phyloP scores from a whole-genome alignment of 2,797 vertebrate species.

The Molossus molossus region DNA sequence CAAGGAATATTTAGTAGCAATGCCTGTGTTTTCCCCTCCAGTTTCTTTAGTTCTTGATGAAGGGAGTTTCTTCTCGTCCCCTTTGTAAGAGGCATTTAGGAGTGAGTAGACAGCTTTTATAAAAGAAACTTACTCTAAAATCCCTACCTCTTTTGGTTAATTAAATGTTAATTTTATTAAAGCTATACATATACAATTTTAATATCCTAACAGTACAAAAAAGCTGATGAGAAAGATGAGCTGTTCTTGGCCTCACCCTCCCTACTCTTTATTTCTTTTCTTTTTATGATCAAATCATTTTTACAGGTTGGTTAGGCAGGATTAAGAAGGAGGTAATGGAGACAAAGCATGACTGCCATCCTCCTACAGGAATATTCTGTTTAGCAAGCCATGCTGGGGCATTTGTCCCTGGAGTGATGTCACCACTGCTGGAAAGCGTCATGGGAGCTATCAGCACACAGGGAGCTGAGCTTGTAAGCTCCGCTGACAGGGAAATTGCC shows the following conservation, averaged over 20 bases:
- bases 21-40: not conserved
- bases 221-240: not conserved
- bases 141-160: constrained; percentile 2
- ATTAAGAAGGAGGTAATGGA: not conserved
- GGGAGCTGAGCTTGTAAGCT: not conserved
- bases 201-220: not conserved
- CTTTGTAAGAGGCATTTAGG: constrained; percentile 20
- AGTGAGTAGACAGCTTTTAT: not conserved
- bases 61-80: not conserved
- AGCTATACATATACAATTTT: not conserved
- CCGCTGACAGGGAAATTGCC: not conserved
- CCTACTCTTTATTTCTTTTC: not conserved
- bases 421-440: not conserved
- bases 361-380: not conserved
- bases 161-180: constrained; percentile 12
- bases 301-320: not conserved
- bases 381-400: not conserved
- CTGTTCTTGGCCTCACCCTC: not conserved
- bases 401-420: not conserved
- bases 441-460: not conserved
- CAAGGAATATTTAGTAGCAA: not conserved
- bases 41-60: not conserved
- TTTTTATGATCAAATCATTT: not conserved
- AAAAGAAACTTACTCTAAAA: constrained; percentile 14
- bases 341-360: not conserved